Evolutionary conservation across 2,113 vertebrate species (phyloP).

Genomic region (Parotia lawesii): DNA sequence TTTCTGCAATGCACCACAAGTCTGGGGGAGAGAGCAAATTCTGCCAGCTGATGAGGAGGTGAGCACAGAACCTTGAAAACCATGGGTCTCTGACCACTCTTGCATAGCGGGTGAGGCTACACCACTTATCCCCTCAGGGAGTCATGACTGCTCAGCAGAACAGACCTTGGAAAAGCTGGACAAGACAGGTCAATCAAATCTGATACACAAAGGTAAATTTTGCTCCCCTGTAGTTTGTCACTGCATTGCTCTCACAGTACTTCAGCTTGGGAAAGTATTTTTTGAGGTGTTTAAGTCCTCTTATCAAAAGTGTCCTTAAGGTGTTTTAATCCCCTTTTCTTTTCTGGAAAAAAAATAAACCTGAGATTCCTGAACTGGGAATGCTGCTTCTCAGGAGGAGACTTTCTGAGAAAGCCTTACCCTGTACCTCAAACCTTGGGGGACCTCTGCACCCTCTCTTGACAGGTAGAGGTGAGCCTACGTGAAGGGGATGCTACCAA

Average conservation of each 20-base stretch:
- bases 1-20: background rate
- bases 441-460: background rate
- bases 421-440: background rate
- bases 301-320: background rate
- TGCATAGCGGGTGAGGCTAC: fast-evolving
- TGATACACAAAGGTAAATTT: background rate
- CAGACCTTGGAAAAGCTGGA: background rate
- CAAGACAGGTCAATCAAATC: background rate
- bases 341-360: background rate
- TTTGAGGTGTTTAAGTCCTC: background rate
- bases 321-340: background rate
- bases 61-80: background rate
- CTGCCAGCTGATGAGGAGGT: background rate
- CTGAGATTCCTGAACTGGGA: background rate
- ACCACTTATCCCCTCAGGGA: fast-evolving
- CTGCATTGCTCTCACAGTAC: background rate
- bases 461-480: background rate
- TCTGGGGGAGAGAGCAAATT: background rate
- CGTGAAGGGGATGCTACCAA: background rate
- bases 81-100: fast-evolving
- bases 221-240: background rate
- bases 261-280: background rate
- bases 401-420: background rate
- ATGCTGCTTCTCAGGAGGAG: background rate
- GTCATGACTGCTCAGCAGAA: background rate